Evolutionary conservation across 2,888 invertebrate genomes (phyloP).

Genomic region (Napeogenes sylphis): DNA sequence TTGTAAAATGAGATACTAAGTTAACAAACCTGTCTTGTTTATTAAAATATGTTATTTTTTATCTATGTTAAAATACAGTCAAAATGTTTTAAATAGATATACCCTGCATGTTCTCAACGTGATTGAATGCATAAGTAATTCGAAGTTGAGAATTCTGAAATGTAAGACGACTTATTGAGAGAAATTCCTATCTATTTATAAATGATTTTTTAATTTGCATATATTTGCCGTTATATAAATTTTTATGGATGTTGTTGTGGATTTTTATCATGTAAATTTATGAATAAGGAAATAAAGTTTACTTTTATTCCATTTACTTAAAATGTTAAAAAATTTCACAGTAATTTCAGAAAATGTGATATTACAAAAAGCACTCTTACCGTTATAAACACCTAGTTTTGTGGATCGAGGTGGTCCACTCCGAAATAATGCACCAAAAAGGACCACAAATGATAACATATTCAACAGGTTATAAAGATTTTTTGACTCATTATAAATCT

Average conservation of each 20-base stretch:
- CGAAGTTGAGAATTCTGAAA: background rate
- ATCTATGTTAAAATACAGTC: background rate
- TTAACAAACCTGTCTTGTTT: too few relatives aligned
- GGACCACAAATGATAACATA: too few relatives aligned
- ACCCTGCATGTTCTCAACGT: constrained; percentile 1
- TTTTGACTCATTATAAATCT: too few relatives aligned
- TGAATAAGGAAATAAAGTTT: background rate
- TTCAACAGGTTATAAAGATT: too few relatives aligned
- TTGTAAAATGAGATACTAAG: too few relatives aligned
- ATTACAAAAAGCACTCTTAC: too few relatives aligned
- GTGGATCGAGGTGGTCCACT: too few relatives aligned
- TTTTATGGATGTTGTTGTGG: background rate
- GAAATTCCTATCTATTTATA: background rate
- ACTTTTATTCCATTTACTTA: too few relatives aligned
- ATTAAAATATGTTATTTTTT: background rate
- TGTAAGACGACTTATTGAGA: background rate
- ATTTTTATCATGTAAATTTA: background rate
- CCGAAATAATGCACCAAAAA: too few relatives aligned
- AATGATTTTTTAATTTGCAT: background rate
- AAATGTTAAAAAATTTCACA: too few relatives aligned
- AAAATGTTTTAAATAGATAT: background rate
- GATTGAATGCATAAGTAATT: constrained; percentile 6
- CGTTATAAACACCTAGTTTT: too few relatives aligned
- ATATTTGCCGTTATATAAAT: background rate
- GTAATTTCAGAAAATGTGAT: too few relatives aligned